Conservation (phyloP, 23 tunicate species). For the Halocynthia aurantium region DNA sequence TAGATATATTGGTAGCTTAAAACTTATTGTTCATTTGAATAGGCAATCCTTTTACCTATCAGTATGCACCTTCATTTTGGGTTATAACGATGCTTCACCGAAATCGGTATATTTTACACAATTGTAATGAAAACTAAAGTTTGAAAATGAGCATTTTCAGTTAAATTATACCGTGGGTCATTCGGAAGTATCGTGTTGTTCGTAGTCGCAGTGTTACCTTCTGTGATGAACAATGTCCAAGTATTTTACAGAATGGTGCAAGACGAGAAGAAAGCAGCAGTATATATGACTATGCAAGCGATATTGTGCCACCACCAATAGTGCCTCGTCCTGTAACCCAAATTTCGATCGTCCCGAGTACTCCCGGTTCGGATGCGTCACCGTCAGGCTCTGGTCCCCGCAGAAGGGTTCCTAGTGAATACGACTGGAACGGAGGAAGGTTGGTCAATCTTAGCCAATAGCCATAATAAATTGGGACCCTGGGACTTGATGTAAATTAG, state of each 20-base stretch:
- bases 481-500: neutral
- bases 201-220: neutral
- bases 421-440: conserved; percentile 82
- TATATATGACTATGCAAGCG: conserved; percentile 28
- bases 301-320: conserved; percentile 21
- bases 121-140: no score
- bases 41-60: no score
- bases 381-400: neutral
- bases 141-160: no score
- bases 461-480: neutral
- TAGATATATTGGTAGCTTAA: no score
- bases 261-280: neutral
- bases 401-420: conserved; percentile 77
- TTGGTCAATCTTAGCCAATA: neutral
- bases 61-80: no score
- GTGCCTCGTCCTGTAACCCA: conserved; percentile 1
- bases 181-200: no score
- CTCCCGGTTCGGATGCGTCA: neutral
- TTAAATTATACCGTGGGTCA: no score
- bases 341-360: neutral
- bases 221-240: neutral
- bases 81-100: no score
- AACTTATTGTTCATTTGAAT: no score
- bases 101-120: no score
- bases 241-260: conserved; percentile 8